Evolutionary conservation across 2,888 invertebrate species (phyloP).

Genomic region (Rhamphomyia laevipes): DNA sequence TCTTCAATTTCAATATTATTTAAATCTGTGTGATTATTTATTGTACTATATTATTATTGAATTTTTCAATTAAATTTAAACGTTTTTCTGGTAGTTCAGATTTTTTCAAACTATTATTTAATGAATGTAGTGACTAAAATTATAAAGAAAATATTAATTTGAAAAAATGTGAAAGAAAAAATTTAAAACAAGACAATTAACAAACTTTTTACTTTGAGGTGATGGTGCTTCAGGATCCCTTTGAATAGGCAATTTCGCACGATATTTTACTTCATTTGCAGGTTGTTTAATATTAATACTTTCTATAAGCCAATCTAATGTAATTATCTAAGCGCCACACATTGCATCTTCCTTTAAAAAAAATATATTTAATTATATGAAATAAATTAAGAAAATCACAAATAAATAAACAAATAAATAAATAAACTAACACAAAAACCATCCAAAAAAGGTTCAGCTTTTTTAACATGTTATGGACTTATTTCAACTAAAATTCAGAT

Average conservation of each 20-base stretch:
- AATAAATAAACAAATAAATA: no score
- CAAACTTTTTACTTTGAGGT: slow-evolving; percentile 51
- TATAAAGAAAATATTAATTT: not conserved
- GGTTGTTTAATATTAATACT: slow-evolving; percentile 51
- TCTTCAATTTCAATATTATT: slow-evolving; percentile 15
- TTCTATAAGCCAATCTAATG: slow-evolving; percentile 61
- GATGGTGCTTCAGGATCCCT: slow-evolving; percentile 40
- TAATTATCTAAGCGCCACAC: slow-evolving; percentile 49
- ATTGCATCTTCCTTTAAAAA: no score
- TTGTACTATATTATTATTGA: not conserved
- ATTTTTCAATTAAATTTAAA: slow-evolving; percentile 13
- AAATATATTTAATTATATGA: no score
- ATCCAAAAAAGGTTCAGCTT: slow-evolving; percentile 72
- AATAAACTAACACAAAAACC: slow-evolving; percentile 63
- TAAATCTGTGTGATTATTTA: slow-evolving; percentile 2
- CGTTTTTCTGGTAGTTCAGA: slow-evolving; percentile 29
- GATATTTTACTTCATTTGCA: slow-evolving; percentile 35
- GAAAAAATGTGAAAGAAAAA: no score
- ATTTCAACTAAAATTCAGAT: slow-evolving; percentile 34
- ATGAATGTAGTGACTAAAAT: slow-evolving; percentile 27
- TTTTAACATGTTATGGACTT: slow-evolving; percentile 54
- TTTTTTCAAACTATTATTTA: slow-evolving; percentile 36
- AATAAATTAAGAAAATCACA: no score
- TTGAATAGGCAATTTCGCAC: slow-evolving; percentile 25
- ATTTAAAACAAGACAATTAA: slow-evolving; percentile 22